phyloP scores from a whole-genome alignment of 53 echinoderm and acorn worm genomes.

The Luidia sarsii region DNA sequence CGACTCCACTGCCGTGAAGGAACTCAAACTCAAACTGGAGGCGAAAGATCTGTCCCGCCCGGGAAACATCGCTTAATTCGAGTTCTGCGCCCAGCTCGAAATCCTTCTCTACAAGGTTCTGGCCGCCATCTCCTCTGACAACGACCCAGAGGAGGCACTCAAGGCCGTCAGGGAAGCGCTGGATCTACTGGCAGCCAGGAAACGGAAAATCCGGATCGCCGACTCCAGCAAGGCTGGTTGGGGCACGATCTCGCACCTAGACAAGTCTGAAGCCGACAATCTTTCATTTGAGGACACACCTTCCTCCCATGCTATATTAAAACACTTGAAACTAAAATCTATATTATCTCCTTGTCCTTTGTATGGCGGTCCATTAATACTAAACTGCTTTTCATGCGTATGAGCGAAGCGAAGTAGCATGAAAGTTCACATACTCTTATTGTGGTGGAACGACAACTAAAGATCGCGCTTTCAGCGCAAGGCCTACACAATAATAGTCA shows the following conservation, averaged over 20 bases:
- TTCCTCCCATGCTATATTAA: no score
- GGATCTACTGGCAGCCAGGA: neutral
- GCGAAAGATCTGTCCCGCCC: neutral
- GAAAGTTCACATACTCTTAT: no score
- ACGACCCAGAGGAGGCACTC: neutral
- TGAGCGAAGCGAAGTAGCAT: neutral
- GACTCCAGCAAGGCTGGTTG: no score
- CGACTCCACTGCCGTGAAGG: neutral
- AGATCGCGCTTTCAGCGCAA: no score
- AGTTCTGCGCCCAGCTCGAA: constrained; percentile 1
- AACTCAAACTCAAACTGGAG: constrained; percentile 5
- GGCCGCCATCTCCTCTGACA: neutral
- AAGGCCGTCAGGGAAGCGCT: neutral
- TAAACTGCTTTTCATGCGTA: no score
- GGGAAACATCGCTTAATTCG: neutral
- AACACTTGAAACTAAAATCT: no score
- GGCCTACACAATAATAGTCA: no score
- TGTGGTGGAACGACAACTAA: no score
- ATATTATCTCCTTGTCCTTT: no score
- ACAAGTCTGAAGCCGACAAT: neutral
- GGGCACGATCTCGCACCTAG: neutral
- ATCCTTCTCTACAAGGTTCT: neutral
- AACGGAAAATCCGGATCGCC: neutral
- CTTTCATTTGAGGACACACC: no score
- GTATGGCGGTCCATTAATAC: no score